A percentile compares a stretch with the other conserved stretches of the same genome.
Evolutionary conservation across 2,113 vertebrate species (phyloP).

Genomic region (Lamprotornis superbus): DNA sequence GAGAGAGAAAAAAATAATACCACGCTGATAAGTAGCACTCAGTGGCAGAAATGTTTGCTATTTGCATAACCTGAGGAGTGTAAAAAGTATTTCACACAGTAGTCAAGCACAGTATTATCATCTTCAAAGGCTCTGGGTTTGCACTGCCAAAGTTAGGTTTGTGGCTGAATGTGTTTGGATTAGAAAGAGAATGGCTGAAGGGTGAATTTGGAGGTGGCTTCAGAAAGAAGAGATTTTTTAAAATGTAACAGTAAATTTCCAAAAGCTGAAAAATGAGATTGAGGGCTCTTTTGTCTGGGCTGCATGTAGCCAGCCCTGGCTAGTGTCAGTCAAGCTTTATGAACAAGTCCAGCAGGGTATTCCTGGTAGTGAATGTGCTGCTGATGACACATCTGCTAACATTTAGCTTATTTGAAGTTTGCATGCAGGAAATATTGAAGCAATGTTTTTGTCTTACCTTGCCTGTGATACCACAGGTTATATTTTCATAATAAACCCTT

Average conservation of each 20-base stretch:
- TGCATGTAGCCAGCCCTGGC: accelerated
- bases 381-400: not conserved
- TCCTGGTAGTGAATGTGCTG: not conserved
- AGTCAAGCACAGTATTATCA: not conserved
- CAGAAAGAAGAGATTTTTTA: not conserved
- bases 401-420: not conserved
- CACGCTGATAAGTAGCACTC: not conserved
- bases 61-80: not conserved
- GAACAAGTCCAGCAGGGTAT: not conserved
- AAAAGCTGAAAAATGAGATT: not conserved
- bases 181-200: not conserved
- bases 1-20: not conserved
- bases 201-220: not conserved
- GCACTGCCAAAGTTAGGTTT: not conserved
- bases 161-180: not conserved
- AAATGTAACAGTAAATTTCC: not conserved
- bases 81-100: not conserved
- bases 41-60: not conserved
- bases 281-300: not conserved
- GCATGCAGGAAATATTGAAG: not conserved
- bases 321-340: not conserved
- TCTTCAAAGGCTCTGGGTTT: not conserved
- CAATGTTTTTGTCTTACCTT: not conserved
- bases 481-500: not conserved
- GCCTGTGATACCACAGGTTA: not conserved